Evolutionary conservation across 2,113 vertebrate species (phyloP).

Genomic region (Anhinga rufa): DNA sequence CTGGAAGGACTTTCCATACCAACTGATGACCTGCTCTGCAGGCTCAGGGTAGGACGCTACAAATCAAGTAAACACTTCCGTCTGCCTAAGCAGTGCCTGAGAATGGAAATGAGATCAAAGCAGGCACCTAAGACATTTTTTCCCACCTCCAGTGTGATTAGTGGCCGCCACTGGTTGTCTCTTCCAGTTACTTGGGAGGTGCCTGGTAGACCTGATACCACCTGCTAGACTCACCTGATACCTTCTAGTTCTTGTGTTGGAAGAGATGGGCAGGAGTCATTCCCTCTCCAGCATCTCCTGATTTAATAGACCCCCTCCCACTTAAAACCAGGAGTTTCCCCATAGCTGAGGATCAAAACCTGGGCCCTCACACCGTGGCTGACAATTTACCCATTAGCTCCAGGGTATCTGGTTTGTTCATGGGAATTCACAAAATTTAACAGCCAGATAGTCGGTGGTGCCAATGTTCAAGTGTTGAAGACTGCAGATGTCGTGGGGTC

Average conservation of each 20-base stretch:
- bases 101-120: background rate
- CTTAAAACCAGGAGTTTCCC: background rate
- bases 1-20: background rate
- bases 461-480: background rate
- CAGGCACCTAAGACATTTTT: background rate
- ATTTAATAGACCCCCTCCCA: background rate
- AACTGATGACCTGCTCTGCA: background rate
- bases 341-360: background rate
- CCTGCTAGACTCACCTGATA: background rate
- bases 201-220: background rate
- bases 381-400: background rate
- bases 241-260: background rate
- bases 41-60: background rate
- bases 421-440: background rate
- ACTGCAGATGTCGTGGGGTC: background rate
- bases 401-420: background rate
- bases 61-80: background rate
- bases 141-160: background rate
- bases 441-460: background rate
- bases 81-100: background rate
- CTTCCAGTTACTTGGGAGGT: background rate
- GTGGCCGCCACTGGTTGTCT: background rate
- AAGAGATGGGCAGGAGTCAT: background rate
- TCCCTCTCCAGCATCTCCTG: background rate
- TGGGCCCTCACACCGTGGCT: background rate